Base-by-base conservation (phyloP, 1,140 invertebrate species). In the Liolophura sinensis region DNA sequence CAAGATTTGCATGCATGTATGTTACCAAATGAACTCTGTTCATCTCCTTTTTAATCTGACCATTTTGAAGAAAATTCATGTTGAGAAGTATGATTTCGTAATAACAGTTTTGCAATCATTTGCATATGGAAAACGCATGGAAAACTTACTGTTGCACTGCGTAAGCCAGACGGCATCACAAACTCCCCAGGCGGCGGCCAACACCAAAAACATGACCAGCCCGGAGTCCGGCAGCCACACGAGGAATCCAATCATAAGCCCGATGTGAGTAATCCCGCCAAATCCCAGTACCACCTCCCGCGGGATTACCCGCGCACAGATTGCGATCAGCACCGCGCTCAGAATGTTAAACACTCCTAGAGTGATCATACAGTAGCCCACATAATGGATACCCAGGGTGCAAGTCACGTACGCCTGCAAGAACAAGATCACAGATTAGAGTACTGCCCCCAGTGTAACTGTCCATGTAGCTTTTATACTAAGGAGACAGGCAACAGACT, bases 161-260 rank as follows among this genome's bases (percentile, higher is more conserved):
- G 96, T 98, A 81, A 98, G 96, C 96, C 96, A 98, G 0, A 98
- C 93, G 4, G 95, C 94, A 81, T 98, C 96, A 9, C 93, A 93
- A n/a, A 97, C 90, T 22, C 96, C 96, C 96, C 96, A 98, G 0
- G 97, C 85, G 0, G 93, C 94, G 3, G 94, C 93, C 57, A 98
- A 91, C 16, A 93, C 89, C 84, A 93, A 98, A 87, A 97, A 97
- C 1, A 94, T 86, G 18, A 90, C 86, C 0, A 91, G 89, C 48
- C 15, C 90, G 88, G 1, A 92, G 79, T 92, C 90, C 0, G 96
- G 94, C 63, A 88, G 90, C 95, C 96, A 98, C 67, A 94, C 82
- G 0, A 83, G 74, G n/a, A 82, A 72, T 14, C 81, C 78, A 24
- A 84, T 81, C 75, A 82, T 79, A 16, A 84, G 60, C 11, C 78